Evolutionary conservation across 2,888 invertebrate genomes (phyloP), one percentile per base, ranked within the genome.

Genomic region (Trachelus tabidus): DNA sequence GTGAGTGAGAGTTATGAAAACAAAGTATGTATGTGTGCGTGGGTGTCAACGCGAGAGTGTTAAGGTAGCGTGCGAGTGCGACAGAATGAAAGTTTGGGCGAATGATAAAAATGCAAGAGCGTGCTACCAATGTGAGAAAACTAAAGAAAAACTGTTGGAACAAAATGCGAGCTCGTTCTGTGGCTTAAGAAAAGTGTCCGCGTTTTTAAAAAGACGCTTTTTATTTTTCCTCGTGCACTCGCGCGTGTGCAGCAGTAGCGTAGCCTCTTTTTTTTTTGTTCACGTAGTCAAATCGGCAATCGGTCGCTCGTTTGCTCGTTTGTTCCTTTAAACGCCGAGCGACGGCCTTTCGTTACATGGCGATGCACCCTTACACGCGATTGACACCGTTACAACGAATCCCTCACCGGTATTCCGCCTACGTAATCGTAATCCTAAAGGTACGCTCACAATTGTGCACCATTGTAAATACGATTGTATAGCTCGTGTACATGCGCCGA

Each of bases 391-490:
- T 71, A 71, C 31, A 71, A 71, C 71, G 71, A 31, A 71, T 71
- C 71, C 71, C 71, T 71, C 71, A 31, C 71, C 34, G 71, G 31
- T 31, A 71, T 71, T 71, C 31, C 34, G 71, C 71, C 71, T 34
- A 34, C 71, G 31, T 71, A 71, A 34, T 74, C 74, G 74, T 34
- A 23, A 74, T 74, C 74, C 71, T 31, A 71, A 71, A 71, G 34
- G 74, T 74, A 74, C 74, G 74, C 35, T 37, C 71, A 79, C 81
- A 79, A 83, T 80, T 84, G 85, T 87, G 85, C 82, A 85, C 82
- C 83, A 81, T 76, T 86, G 86, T 86, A 86, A 86, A 86, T 86
- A 86, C 77, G 73, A 77, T 56, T 86, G 86, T 86, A 87, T 78
- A 86, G 87, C 85, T 75, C 79, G 76, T 34, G 68, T 74, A 68